Evolutionary conservation across 2,797 vertebrate genomes (phyloP).

Genomic region (Pristis pectinata): DNA sequence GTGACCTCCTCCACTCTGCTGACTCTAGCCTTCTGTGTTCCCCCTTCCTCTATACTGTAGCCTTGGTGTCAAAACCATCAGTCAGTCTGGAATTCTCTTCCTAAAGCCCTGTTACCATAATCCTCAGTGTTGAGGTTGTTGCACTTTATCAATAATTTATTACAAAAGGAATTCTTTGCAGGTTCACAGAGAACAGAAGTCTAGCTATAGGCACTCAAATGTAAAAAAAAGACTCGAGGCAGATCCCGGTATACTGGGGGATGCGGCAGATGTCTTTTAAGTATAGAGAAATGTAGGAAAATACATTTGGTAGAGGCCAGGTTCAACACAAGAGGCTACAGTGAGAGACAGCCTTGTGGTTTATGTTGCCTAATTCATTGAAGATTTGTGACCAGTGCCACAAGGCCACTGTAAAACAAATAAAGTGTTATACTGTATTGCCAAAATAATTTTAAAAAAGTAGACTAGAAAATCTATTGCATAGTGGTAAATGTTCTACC

Average conservation of each 20-base stretch:
- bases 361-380: neutral
- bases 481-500: too few relatives aligned
- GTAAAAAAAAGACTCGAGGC: neutral
- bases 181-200: neutral
- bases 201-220: neutral
- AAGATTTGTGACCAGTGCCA: neutral
- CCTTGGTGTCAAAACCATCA: neutral
- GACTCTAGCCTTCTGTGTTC: neutral
- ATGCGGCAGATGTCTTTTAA: neutral
- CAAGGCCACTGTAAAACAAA: neutral
- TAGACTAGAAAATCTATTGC: neutral
- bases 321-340: neutral
- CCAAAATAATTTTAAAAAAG: neutral
- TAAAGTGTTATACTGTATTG: neutral
- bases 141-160: neutral
- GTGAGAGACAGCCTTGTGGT: neutral
- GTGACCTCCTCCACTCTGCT: neutral
- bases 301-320: too few relatives aligned
- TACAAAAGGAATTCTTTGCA: neutral
- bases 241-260: neutral
- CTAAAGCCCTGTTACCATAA: neutral
- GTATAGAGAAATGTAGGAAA: neutral
- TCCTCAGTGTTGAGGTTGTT: neutral
- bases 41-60: neutral
- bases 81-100: neutral